Base-by-base conservation (phyloP, 1,140 invertebrate genomes). In the Orius insidiosus region DNA sequence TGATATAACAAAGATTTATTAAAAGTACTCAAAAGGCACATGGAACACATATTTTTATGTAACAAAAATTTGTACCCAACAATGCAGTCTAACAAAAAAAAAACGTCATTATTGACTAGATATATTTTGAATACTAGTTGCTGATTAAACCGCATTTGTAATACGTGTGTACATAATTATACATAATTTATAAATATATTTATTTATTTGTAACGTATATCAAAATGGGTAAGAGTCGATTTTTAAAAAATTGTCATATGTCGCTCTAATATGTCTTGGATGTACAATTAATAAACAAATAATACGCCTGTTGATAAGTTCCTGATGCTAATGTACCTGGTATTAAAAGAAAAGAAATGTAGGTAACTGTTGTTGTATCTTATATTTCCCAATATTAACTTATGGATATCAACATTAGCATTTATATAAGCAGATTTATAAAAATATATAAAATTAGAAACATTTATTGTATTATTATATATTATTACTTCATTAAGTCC, bases 401-500 rank as follows among this genome's bases (percentile, higher is more conserved):
- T 42, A 42, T 38, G 36, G 18, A 48, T 48, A 48, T 48, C 46
- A 42, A 41, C 46, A 42, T 18, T 48, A 48, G 46, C 46, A 48
- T 48, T 48, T 48, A 48, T 48, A 48, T 42, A 41, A 35, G 15
- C 30, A 48, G 11, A 48, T 48, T 35, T 48, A 19, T 48, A 43
- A 33, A 15, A 48, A 24, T 48, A 48, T 43, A 48, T 38, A 34
- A 35, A 33, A 19, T 18, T 10, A 40, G 9, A 40, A 35, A 2
- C 19, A 30, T 45, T 45, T 47, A 51, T 48, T 35, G 35, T 48
- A 45, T 48, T 40, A 50, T 43, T 38, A 44, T 46, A 46, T 49
- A 49, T 44, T 52, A 52, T 48, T 52, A 46, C 24, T 53, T 53
- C 48, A 49, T 48, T 52, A 49, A 43, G 41, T 53, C 52, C 52